A percentile compares a stretch with the other conserved stretches of the same genome.
These are phyloP conservation scores for Chaunax sp. DNA, from an alignment of 2,797 vertebrate species.

Conservation along the genomic window DNA sequence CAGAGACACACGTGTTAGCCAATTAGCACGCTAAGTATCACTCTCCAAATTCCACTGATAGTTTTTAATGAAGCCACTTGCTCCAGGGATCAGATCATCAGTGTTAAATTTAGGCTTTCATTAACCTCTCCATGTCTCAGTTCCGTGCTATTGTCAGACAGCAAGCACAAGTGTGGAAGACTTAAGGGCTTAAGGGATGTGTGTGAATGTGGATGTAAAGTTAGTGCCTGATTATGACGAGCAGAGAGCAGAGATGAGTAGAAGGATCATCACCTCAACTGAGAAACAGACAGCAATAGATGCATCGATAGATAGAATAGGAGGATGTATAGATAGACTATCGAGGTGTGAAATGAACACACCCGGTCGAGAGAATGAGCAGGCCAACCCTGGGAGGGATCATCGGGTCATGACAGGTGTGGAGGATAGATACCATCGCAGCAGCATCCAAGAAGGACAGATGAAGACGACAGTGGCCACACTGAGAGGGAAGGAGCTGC, in stretches of 20 bases:
- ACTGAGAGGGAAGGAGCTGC: constrained; percentile 20
- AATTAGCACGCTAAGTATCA: constrained; percentile 61
- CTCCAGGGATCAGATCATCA: constrained; percentile 53
- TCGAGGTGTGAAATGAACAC: constrained; percentile 66
- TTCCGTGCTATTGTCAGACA: constrained; percentile 55
- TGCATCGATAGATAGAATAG: constrained; percentile 30
- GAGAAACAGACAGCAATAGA: constrained; percentile 54
- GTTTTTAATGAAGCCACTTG: constrained; percentile 66
- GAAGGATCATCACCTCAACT: constrained; percentile 56
- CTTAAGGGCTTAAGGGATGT: constrained; percentile 20
- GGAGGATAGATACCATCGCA: constrained; percentile 54
- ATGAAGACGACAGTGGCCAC: constrained; percentile 49
- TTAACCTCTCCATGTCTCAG: constrained; percentile 47
- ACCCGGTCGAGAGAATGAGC: constrained; percentile 44
- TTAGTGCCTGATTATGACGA: constrained; percentile 34
- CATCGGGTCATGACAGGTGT: constrained; percentile 68
- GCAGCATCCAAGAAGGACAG: constrained; percentile 35
- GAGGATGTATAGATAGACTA: constrained; percentile 55
- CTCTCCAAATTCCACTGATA: constrained; percentile 61
- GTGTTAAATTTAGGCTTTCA: constrained; percentile 73
- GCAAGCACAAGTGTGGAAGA: constrained; percentile 37
- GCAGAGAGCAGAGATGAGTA: constrained; percentile 60
- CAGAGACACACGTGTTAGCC: constrained; percentile 50
- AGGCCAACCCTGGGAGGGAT: constrained; percentile 33
- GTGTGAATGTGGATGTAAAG: constrained; percentile 31